These are phyloP conservation scores for Rhinichthys klamathensis DNA, from an alignment of 2,113 vertebrate species.

Conservation along the genomic window DNA sequence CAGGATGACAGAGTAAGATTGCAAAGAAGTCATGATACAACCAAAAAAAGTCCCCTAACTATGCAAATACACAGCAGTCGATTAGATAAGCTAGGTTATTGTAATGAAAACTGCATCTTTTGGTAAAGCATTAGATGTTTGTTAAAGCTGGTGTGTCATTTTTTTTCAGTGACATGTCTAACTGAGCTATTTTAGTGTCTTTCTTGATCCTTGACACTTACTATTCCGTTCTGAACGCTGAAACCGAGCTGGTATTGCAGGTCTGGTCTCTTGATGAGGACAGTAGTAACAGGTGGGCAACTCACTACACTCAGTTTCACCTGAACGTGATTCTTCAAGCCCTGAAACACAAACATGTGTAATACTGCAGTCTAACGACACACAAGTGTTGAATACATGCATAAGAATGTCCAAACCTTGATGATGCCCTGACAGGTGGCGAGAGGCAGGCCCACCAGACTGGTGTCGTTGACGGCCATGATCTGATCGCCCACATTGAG, in stretches of 20 bases:
- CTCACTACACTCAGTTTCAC: constrained; percentile 96
- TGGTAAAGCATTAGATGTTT: not conserved
- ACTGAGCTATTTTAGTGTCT: too few species aligned
- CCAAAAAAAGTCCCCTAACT: not conserved
- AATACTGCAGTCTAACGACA: not conserved
- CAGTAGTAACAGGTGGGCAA: constrained; percentile 95
- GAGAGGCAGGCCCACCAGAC: constrained; percentile 93
- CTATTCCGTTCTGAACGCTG: constrained; percentile 98
- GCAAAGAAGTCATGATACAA: not conserved
- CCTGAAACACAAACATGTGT: constrained; percentile 70
- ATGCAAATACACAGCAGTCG: not conserved
- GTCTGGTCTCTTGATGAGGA: constrained; percentile 96
- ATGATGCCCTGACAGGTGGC: constrained; percentile 97
- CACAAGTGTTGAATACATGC: not conserved
- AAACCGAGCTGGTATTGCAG: constrained; percentile 98
- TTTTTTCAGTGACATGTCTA: not conserved
- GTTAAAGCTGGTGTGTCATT: not conserved
- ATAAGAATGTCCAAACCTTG: constrained; percentile 78
- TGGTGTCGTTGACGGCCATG: constrained; percentile 98
- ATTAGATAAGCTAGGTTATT: not conserved
- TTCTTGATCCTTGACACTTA: constrained; percentile 73
- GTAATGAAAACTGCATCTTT: not conserved
- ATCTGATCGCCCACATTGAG: constrained; percentile 98
- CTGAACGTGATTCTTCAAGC: constrained; percentile 91
- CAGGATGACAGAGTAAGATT: not conserved